phyloP scores from a whole-genome alignment of 2,113 vertebrate genomes.

The zebrafish (Danio rerio) region DNA sequence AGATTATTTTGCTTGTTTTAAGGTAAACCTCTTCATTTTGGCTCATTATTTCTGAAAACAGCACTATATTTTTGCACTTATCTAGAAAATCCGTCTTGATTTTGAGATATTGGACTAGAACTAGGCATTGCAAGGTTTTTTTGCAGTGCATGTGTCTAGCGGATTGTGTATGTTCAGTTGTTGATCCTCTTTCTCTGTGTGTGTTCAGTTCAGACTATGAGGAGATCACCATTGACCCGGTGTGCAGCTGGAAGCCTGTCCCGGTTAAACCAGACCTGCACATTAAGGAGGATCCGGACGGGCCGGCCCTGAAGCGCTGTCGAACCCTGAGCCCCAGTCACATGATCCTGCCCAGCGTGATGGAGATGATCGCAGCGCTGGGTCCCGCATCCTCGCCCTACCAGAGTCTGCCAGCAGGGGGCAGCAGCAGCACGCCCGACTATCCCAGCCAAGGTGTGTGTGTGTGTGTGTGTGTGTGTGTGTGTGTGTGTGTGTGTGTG shows the following conservation, averaged over 20 bases:
- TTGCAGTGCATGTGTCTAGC: too few species aligned
- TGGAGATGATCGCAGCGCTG: constrained; percentile 94
- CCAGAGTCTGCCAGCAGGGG: constrained; percentile 71
- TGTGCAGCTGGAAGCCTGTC: constrained; percentile 94
- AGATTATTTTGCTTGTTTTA: too few species aligned
- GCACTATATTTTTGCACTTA: too few species aligned
- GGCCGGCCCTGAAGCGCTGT: constrained; percentile 89
- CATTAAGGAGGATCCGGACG: constrained; percentile 91
- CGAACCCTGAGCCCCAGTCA: constrained; percentile 91
- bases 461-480: too few species aligned
- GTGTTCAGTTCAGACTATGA: constrained; percentile 86
- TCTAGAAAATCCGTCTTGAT: too few species aligned
- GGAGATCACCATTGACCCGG: constrained; percentile 96
- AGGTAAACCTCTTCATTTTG: too few species aligned
- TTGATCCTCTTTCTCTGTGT: background rate
- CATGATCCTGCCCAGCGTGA: constrained; percentile 93
- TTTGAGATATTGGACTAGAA: too few species aligned
- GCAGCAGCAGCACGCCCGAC: constrained; percentile 74
- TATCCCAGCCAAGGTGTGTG: constrained; percentile 81
- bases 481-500: constrained; percentile 64
- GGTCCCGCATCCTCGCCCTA: constrained; percentile 85
- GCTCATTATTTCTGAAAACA: too few species aligned
- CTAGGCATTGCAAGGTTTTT: too few species aligned
- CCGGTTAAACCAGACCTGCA: constrained; percentile 90
- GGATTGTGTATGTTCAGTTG: background rate